Evolutionary conservation across 2,888 invertebrate species (phyloP), one percentile per base, ranked within the genome.

Genomic region (Dryobotodes eremita): DNA sequence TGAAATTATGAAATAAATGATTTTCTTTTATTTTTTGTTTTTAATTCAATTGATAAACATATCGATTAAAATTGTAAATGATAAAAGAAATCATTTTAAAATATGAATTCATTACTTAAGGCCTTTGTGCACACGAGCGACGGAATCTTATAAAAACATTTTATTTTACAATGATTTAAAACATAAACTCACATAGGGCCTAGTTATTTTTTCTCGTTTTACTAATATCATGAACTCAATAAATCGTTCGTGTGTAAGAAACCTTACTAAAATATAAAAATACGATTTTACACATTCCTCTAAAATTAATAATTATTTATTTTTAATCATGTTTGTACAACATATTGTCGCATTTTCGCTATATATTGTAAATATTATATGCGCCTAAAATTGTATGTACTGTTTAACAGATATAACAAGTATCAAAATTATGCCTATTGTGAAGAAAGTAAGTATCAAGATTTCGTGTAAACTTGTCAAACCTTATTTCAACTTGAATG

Each of bases 211-310:
- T 26, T 11, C 5, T 7, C 46, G 1, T 61, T 59, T 46, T 71
- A 20, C 6, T 15, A 48, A 50, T 53, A 23, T 59, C 31, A 71
- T 59, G 31, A 69, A 75, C 7, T 31, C 10, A 23, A 26, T 36
- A 31, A n/a, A 59, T 81, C 64, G 68, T 26, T 71, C 53, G 59
- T 72, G 48, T 77, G 64, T 71, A 59, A 15, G 11, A 55, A 26
- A 42, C 62, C 23, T 59, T 31, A 80, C 46, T 84, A 82, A 85
- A 88, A 65, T 65, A 84, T 74, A 11, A 77, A 42, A 82, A 87
- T 86, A 85, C 87, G 85, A 84, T 87, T 89, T 90, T 86, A 71
- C 76, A 85, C 88, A 90, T 91, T 90, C 88, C 89, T 81, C 61
- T 76, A 85, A 81, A 80, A 82, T 83, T 69, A 53, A 62, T 82